Evolutionary conservation across 2,888 invertebrate genomes (phyloP).

Genomic region (Trachelus stipa): DNA sequence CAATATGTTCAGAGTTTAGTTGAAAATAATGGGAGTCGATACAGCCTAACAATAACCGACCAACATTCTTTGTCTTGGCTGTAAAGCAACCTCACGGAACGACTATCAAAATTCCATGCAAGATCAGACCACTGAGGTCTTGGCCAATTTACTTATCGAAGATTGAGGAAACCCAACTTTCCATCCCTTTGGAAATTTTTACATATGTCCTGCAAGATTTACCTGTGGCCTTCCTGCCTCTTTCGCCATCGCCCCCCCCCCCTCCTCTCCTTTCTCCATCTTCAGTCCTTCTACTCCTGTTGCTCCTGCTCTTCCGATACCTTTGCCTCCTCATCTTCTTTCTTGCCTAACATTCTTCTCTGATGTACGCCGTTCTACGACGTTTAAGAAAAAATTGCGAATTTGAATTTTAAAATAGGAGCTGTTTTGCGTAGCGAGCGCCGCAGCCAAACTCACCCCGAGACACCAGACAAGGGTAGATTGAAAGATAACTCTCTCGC

Average conservation of each 20-base stretch:
- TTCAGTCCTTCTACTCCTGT: neutral
- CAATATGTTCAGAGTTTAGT: neutral
- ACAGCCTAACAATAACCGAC: neutral
- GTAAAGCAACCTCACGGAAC: slow-evolving; percentile 23
- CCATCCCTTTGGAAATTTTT: slow-evolving; percentile 16
- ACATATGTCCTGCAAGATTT: slow-evolving; percentile 23
- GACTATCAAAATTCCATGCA: slow-evolving; percentile 32
- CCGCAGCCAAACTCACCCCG: neutral
- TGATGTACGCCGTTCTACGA: slow-evolving; percentile 20
- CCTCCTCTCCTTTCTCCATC: neutral
- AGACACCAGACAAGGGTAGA: slow-evolving; percentile 30
- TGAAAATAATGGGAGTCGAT: neutral
- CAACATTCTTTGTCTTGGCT: neutral
- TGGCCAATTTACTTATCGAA: slow-evolving; percentile 40
- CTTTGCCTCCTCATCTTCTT: slow-evolving; percentile 3
- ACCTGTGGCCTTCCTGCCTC: slow-evolving; percentile 12
- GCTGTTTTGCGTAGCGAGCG: neutral
- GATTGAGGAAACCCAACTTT: slow-evolving; percentile 35
- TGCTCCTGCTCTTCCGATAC: slow-evolving; percentile 2
- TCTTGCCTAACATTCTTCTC: neutral
- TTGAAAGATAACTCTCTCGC: slow-evolving; percentile 44
- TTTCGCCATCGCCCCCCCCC: neutral
- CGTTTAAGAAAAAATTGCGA: slow-evolving; percentile 49
- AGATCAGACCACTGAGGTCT: slow-evolving; percentile 14
- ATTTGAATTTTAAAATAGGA: slow-evolving; percentile 53